Percentiles rank a stretch among this genome's conserved stretches.
Conservation (phyloP, 2,113 vertebrate genomes). For the Pristiophorus japonicus region DNA sequence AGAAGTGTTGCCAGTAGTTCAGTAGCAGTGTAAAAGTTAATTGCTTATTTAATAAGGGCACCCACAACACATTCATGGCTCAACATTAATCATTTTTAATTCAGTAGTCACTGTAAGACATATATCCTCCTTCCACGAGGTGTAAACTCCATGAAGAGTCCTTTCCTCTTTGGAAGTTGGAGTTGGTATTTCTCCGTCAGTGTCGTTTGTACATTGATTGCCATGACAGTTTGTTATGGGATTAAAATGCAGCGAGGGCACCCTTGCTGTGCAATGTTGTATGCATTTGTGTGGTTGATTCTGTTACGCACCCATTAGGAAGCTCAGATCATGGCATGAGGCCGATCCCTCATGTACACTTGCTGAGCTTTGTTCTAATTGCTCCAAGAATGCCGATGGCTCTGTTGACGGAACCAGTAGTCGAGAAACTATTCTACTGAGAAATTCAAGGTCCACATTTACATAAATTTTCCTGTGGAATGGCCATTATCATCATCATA, state of each 20-base stretch:
- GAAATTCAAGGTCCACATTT: no score
- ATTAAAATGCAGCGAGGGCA: not conserved
- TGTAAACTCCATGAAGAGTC: not conserved
- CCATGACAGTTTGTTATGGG: not conserved
- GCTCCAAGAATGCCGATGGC: not conserved
- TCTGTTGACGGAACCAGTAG: not conserved
- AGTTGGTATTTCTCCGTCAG: not conserved
- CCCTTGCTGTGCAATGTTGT: not conserved
- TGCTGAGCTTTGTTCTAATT: not conserved
- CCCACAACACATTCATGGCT: not conserved
- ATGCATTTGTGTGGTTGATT: not conserved
- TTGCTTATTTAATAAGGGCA: not conserved
- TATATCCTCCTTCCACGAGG: not conserved
- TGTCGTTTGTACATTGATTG: not conserved
- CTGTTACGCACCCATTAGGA: not conserved
- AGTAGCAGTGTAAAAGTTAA: not conserved
- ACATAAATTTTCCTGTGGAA: no score
- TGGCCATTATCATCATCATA: no score
- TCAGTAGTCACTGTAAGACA: not conserved
- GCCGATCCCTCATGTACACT: not conserved
- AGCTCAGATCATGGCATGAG: not conserved
- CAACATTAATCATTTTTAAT: not conserved
- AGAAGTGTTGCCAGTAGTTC: not conserved
- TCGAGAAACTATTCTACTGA: not conserved
- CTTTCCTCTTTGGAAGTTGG: not conserved